phyloP scores from a whole-genome alignment of 2,888 invertebrate species.

The Drosophila formosana region DNA sequence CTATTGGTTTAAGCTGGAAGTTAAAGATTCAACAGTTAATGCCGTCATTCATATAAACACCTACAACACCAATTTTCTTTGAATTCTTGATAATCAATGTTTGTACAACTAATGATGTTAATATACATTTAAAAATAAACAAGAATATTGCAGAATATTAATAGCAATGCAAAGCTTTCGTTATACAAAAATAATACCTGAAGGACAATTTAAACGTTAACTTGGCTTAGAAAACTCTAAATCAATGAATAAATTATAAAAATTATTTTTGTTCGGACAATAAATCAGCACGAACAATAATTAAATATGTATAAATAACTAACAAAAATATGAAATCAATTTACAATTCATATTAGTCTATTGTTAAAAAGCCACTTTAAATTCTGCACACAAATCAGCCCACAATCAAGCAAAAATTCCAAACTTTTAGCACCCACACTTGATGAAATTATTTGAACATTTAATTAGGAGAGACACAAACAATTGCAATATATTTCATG shows the following conservation, averaged over 20 bases:
- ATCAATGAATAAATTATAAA: no score
- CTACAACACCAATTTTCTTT: no score
- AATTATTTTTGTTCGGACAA: no score
- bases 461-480: slow-evolving; percentile 33
- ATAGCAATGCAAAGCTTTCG: no score
- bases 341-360: neutral
- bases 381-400: slow-evolving; percentile 8
- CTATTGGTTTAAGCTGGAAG: neutral
- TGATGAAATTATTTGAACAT: slow-evolving; percentile 24
- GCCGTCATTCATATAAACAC: neutral
- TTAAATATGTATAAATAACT: neutral
- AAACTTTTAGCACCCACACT: slow-evolving; percentile 27
- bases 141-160: no score
- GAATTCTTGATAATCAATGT: no score
- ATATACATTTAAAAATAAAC: neutral
- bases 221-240: no score
- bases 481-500: slow-evolving; percentile 53
- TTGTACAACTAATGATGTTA: neutral
- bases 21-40: neutral
- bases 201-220: no score
- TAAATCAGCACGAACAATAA: no score
- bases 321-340: slow-evolving; percentile 3
- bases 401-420: slow-evolving; percentile 32
- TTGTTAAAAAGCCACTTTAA: neutral
- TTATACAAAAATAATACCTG: no score